Conservation (phyloP, 2,113 vertebrate species). For the Phrynosoma blainvillii region DNA sequence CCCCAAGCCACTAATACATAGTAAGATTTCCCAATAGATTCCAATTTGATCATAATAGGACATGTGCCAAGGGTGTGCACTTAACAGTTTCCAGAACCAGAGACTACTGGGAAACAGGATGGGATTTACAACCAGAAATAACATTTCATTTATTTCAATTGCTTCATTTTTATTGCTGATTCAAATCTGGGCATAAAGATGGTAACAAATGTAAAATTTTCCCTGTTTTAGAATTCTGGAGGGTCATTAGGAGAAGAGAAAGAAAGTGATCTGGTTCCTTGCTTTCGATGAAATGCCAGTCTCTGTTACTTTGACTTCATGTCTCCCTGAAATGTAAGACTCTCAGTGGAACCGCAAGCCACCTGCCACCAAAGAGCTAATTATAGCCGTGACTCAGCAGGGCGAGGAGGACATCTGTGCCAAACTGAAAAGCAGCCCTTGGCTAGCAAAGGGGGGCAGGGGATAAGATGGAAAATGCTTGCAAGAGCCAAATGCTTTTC, state of each 20-base stretch:
- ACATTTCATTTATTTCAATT: accelerated
- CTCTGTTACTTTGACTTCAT: not conserved
- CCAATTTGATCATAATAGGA: too few species aligned
- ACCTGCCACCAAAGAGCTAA: not conserved
- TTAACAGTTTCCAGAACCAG: not conserved
- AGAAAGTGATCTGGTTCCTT: not conserved
- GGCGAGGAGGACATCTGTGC: not conserved
- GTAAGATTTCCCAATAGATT: not conserved
- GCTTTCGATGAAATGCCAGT: not conserved
- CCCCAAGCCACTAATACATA: not conserved
- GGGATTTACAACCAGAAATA: not conserved
- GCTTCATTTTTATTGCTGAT: not conserved
- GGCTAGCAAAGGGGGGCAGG: not conserved
- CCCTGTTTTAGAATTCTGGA: constrained; percentile 18
- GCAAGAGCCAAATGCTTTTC: not conserved
- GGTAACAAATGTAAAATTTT: not conserved
- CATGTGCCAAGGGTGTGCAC: not conserved
- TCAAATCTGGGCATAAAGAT: not conserved
- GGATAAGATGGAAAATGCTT: not conserved
- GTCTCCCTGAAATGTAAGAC: not conserved
- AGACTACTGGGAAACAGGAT: not conserved
- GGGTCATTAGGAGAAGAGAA: not conserved
- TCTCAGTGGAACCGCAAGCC: not conserved
- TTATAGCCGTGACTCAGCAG: not conserved
- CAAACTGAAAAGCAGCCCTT: not conserved